A percentile compares a stretch with the other conserved stretches of the same genome.
Evolutionary conservation across 2,888 invertebrate genomes (phyloP).

Genomic region (Bembecia ichneumoniformis): DNA sequence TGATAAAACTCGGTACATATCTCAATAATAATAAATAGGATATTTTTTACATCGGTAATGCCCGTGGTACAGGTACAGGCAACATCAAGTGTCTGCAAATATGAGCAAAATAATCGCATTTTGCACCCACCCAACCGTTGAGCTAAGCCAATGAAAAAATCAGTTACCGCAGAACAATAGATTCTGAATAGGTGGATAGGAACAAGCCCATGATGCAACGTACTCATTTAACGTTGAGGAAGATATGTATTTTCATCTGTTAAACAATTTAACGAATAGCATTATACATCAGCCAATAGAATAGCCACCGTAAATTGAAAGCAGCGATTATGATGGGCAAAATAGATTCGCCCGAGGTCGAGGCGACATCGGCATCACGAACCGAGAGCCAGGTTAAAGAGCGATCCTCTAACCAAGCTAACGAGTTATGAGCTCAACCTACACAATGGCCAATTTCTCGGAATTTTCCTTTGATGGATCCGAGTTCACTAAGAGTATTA

Average conservation of each 20-base stretch:
- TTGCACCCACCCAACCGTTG: too few relatives aligned
- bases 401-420: conserved; percentile 45
- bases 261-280: conserved; percentile 22
- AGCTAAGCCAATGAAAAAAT: too few relatives aligned
- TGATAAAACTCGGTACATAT: too few relatives aligned
- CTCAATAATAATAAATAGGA: too few relatives aligned
- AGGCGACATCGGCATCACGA: conserved; percentile 69
- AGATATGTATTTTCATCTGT: neutral
- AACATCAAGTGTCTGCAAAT: too few relatives aligned
- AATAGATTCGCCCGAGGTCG: conserved; percentile 61
- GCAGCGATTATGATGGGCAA: conserved; percentile 64
- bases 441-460: conserved; percentile 67
- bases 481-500: conserved; percentile 30
- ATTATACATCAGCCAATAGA: conserved; percentile 43
- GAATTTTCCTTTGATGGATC: conserved; percentile 53
- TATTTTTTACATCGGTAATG: too few relatives aligned
- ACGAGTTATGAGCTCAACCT: conserved; percentile 55
- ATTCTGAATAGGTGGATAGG: too few relatives aligned
- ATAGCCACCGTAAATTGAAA: conserved; percentile 66
- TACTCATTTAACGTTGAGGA: too few relatives aligned
- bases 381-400: conserved; percentile 52
- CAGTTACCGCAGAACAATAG: too few relatives aligned
- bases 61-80: too few relatives aligned
- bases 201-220: too few relatives aligned
- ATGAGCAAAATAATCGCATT: too few relatives aligned